These are phyloP conservation scores for Mesocricetus auratus DNA, from an alignment of 2,113 vertebrate genomes.

Conservation along the genomic window DNA sequence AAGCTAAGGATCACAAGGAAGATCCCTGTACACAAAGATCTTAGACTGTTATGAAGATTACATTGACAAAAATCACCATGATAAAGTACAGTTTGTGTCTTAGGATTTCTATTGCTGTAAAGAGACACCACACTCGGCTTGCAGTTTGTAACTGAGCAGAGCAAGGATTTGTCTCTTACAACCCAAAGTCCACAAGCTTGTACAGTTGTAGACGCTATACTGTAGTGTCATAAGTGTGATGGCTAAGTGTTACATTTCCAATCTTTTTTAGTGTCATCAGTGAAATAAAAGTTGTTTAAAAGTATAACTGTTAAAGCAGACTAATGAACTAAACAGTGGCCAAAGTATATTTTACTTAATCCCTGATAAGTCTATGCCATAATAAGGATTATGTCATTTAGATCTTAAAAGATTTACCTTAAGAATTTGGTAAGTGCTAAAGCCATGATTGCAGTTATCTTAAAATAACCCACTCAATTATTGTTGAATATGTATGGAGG, in stretches of 20 bases:
- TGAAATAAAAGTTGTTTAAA: background rate
- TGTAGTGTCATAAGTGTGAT: background rate
- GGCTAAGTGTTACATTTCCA: background rate
- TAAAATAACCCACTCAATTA: slow-evolving; percentile 73
- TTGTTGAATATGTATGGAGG: slow-evolving; percentile 36
- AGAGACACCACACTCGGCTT: background rate
- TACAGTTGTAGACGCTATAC: background rate
- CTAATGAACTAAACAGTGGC: background rate
- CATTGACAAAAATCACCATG: background rate
- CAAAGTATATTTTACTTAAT: slow-evolving; percentile 19
- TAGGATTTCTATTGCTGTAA: background rate
- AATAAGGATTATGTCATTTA: slow-evolving; percentile 56
- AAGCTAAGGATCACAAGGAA: background rate
- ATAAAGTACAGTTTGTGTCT: background rate
- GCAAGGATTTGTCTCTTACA: background rate
- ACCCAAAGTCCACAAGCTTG: background rate
- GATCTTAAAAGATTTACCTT: slow-evolving; percentile 58
- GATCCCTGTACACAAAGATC: background rate
- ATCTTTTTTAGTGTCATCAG: background rate
- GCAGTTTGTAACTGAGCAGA: background rate
- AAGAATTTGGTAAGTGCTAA: slow-evolving; percentile 61
- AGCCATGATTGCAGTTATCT: slow-evolving; percentile 65
- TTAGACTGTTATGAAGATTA: background rate
- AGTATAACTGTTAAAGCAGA: background rate
- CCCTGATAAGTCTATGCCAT: background rate